A percentile compares a stretch with the other conserved stretches of the same genome.
phyloP scores from a whole-genome alignment of 2,113 vertebrate genomes.

The Epinephelus fuscoguttatus region DNA sequence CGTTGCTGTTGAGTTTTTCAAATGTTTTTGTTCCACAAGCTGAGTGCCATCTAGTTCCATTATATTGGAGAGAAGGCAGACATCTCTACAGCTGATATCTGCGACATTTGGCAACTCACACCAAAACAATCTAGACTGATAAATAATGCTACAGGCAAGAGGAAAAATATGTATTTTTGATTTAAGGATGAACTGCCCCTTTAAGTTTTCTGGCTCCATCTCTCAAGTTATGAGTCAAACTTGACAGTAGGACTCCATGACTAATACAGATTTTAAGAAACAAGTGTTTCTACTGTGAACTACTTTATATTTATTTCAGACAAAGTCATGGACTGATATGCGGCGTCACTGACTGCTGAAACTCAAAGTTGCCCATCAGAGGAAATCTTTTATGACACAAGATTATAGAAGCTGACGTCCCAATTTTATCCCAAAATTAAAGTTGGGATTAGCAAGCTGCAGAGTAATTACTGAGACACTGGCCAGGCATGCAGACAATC shows the following conservation, averaged over 20 bases:
- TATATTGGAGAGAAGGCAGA: no score
- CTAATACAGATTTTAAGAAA: no score
- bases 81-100: no score
- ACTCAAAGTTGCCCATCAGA: conserved; percentile 29
- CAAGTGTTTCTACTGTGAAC: neutral
- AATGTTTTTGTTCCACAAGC: no score
- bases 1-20: no score
- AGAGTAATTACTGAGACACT: conserved; percentile 50
- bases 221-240: neutral
- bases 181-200: no score
- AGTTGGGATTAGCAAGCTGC: conserved; percentile 44
- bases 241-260: neutral
- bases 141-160: no score
- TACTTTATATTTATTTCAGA: neutral
- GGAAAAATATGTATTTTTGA: no score
- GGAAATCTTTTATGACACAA: conserved; percentile 21
- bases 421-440: conserved; percentile 42
- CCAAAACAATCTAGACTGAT: no score
- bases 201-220: neutral
- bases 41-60: no score
- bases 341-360: neutral
- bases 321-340: neutral
- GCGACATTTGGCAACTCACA: no score
- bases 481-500: conserved; percentile 27
- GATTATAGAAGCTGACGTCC: conserved; percentile 34